phyloP scores from a whole-genome alignment of 2,888 invertebrate genomes.

The Argynnis bischoffii region DNA sequence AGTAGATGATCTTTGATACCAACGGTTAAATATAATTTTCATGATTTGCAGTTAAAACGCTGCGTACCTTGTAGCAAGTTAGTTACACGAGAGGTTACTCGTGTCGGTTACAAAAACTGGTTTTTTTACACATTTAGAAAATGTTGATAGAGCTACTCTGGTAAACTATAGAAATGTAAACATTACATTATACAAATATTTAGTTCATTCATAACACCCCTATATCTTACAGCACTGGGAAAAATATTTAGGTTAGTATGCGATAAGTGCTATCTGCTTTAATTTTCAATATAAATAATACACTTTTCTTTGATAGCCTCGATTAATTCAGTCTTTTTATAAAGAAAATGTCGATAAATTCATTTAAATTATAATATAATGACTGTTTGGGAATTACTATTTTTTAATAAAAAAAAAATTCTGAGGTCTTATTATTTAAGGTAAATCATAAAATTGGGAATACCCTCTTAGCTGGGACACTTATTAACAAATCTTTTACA shows the following conservation, averaged over 20 bases:
- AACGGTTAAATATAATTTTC: too few species aligned
- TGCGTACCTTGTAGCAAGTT: too few species aligned
- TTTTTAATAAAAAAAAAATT: background rate
- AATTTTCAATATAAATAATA: conserved; percentile 1
- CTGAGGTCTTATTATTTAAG: background rate
- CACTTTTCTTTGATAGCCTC: conserved; percentile 14
- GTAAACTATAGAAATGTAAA: background rate
- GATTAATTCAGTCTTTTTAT: background rate
- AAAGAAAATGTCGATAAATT: conserved; percentile 9
- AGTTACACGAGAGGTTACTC: too few species aligned
- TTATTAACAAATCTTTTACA: too few species aligned
- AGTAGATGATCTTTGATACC: too few species aligned
- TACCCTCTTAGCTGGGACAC: too few species aligned
- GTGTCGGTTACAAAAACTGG: too few species aligned
- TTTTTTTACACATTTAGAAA: too few species aligned
- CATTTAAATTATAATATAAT: conserved; percentile 3
- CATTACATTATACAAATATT: background rate
- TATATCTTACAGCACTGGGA: conserved; percentile 4
- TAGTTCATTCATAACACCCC: conserved; percentile 13
- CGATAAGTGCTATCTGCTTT: conserved; percentile 4
- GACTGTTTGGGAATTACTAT: too few species aligned
- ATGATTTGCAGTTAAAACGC: too few species aligned
- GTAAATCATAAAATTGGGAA: too few species aligned
- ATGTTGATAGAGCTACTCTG: too few species aligned
- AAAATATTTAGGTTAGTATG: conserved; percentile 11